A percentile compares a stretch with the other conserved stretches of the same genome.
Conservation (phyloP, 2,888 invertebrate species). For the Poecilobothrus nobilitatus region DNA sequence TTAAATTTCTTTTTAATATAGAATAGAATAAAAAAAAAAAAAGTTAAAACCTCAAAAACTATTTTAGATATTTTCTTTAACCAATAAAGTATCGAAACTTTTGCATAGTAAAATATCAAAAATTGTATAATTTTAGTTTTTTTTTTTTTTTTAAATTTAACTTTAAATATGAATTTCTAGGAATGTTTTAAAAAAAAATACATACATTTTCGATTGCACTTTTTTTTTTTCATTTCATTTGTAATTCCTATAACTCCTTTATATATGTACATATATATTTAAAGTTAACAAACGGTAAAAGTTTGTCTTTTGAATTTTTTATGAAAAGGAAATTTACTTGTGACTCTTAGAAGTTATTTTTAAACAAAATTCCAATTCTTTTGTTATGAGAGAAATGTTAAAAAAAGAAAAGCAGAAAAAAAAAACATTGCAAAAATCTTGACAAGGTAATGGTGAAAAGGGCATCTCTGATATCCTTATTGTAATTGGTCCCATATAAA, state of each 20-base stretch:
- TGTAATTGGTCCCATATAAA: too few species aligned
- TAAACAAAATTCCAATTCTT: neutral
- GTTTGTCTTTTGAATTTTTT: neutral
- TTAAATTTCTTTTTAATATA: too few species aligned
- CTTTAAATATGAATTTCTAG: too few species aligned
- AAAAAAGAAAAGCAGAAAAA: neutral
- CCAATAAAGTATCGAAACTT: too few species aligned
- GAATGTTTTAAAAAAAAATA: neutral
- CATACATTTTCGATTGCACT: neutral
- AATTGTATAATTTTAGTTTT: too few species aligned
- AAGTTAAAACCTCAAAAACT: too few species aligned
- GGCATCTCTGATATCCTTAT: neutral
- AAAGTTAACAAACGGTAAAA: neutral
- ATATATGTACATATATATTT: neutral
- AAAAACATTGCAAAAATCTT: neutral
- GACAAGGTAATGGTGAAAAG: neutral
- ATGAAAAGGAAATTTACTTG: neutral
- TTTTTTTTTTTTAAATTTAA: too few species aligned
- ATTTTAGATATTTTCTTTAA: too few species aligned
- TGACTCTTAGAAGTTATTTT: neutral
- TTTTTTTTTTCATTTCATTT: neutral
- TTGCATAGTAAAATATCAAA: too few species aligned
- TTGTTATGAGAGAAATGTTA: neutral
- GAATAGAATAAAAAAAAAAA: too few species aligned
- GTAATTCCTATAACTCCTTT: neutral